A percentile compares a stretch with the other conserved stretches of the same genome.
Conservation (phyloP, 2,888 invertebrate genomes). For the Coleophora deauratella region DNA sequence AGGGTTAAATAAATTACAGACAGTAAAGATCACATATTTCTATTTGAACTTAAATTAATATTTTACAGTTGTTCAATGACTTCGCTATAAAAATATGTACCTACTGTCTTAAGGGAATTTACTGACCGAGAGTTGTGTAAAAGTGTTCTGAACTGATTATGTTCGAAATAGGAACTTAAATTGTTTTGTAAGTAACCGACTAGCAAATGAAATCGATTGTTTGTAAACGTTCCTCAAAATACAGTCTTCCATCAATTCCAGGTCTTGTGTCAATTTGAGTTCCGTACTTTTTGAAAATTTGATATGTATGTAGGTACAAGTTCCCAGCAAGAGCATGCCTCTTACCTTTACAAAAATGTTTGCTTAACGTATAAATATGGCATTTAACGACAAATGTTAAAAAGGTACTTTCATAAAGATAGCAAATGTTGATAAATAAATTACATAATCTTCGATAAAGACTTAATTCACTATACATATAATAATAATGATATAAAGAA, state of each 20-base stretch:
- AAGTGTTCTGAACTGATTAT: slow-evolving; percentile 3
- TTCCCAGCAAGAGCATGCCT: slow-evolving; percentile 37
- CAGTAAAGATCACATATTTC: slow-evolving; percentile 54
- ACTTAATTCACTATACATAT: slow-evolving; percentile 41
- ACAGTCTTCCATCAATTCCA: slow-evolving; percentile 72
- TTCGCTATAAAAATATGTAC: slow-evolving; percentile 30
- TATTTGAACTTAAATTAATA: slow-evolving; percentile 33
- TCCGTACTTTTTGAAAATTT: slow-evolving; percentile 12
- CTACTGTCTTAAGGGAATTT: slow-evolving; percentile 32
- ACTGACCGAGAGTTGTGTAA: slow-evolving; percentile 22
- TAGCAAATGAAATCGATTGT: slow-evolving; percentile 23
- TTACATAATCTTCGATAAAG: slow-evolving; percentile 64
- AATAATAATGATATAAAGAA: slow-evolving; percentile 46
- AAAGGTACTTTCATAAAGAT: slow-evolving; percentile 68
- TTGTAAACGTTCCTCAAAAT: slow-evolving; percentile 43
- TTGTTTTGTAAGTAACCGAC: slow-evolving; percentile 32
- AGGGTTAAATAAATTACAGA: slow-evolving; percentile 70
- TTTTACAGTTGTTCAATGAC: slow-evolving; percentile 14
- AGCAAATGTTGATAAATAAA: slow-evolving; percentile 64
- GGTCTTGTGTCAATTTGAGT: slow-evolving; percentile 25
- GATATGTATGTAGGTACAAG: slow-evolving; percentile 51
- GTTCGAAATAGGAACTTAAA: slow-evolving; percentile 37
- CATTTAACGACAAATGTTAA: slow-evolving; percentile 62
- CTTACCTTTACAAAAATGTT: slow-evolving; percentile 28
- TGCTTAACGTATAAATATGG: slow-evolving; percentile 72